Evolutionary conservation across 2,113 vertebrate species (phyloP).

Genomic region (Blennius ocellaris): DNA sequence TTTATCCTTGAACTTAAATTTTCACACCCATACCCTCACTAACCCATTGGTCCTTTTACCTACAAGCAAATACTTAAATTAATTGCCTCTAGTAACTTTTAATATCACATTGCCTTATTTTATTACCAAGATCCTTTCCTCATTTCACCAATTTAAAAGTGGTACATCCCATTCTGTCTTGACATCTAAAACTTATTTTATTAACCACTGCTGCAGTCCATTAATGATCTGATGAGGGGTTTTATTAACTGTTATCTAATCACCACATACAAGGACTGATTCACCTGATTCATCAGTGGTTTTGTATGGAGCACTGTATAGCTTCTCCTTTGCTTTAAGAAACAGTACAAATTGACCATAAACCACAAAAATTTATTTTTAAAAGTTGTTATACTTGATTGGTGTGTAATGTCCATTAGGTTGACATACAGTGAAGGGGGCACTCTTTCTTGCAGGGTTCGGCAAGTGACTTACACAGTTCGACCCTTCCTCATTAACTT

Average conservation of each 20-base stretch:
- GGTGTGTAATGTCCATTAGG: conserved; percentile 24
- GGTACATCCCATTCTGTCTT: conserved; percentile 40
- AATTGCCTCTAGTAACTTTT: conserved; percentile 33
- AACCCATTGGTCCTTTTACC: conserved; percentile 5
- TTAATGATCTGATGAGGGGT: conserved; percentile 61
- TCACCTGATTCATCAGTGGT: conserved; percentile 2
- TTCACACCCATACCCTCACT: background rate
- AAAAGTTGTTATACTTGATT: conserved; percentile 5
- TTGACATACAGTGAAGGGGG: conserved; percentile 1
- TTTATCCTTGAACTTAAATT: background rate
- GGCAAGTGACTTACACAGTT: conserved; percentile 13
- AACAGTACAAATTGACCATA: too few relatives aligned
- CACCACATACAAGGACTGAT: conserved; percentile 9
- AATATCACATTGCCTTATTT: conserved; percentile 48
- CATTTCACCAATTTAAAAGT: conserved; percentile 42
- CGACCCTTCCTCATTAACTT: conserved; percentile 44
- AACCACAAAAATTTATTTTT: background rate
- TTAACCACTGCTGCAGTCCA: conserved; percentile 48
- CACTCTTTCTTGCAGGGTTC: conserved; percentile 29
- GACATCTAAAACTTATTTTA: conserved; percentile 56
- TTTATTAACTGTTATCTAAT: conserved; percentile 60
- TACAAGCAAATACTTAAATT: conserved; percentile 25
- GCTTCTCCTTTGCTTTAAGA: background rate
- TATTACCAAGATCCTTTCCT: conserved; percentile 44
- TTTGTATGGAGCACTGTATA: conserved; percentile 12